These are phyloP conservation scores for Corythornis cristatus DNA, from an alignment of 2,113 vertebrate species.

Conservation along the genomic window DNA sequence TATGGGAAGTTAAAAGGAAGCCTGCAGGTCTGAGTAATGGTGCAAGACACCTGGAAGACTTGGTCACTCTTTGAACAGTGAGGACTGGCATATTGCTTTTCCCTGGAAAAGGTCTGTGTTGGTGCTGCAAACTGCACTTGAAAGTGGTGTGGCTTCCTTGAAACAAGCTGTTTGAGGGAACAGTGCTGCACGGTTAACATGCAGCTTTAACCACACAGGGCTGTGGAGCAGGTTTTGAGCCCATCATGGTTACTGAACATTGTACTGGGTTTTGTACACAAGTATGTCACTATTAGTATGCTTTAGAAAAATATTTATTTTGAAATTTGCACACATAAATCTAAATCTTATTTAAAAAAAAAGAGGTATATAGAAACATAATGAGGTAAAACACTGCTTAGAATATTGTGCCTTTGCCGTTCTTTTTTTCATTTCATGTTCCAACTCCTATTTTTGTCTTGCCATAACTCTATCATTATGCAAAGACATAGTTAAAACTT, in stretches of 20 bases:
- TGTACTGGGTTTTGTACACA: neutral
- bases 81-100: neutral
- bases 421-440: neutral
- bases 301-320: neutral
- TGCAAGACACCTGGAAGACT: neutral
- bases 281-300: neutral
- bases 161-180: neutral
- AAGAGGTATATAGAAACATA: neutral
- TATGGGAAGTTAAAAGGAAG: neutral
- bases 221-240: slow-evolving; percentile 19
- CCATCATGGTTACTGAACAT: neutral
- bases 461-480: neutral
- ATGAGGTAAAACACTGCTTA: neutral
- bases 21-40: neutral
- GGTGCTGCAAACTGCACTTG: neutral
- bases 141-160: neutral
- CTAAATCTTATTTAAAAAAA: neutral
- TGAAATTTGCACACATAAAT: neutral
- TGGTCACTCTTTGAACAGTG: neutral
- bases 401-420: neutral
- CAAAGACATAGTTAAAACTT: slow-evolving; percentile 34
- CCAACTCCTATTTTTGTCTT: neutral
- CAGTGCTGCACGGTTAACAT: neutral
- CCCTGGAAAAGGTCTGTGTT: neutral
- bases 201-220: neutral